These are phyloP conservation scores for Vanacampus margaritifer DNA, from an alignment of 2,113 vertebrate genomes.

Conservation along the genomic window DNA sequence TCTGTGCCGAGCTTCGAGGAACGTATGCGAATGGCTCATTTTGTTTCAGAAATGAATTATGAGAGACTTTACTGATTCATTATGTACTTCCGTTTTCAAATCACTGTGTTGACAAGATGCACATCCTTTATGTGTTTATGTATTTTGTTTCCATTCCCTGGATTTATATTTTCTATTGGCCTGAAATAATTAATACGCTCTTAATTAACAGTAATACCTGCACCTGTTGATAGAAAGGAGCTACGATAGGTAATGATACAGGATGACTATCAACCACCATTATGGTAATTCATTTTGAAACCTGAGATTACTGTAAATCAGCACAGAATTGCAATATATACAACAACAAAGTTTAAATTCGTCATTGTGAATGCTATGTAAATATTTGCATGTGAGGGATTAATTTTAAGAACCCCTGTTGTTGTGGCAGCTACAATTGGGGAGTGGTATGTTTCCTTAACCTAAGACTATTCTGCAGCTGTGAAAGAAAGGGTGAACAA, in stretches of 20 bases:
- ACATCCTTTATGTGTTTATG: background rate
- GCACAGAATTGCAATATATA: no score
- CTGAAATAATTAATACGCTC: background rate
- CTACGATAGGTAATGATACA: no score
- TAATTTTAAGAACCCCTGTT: background rate
- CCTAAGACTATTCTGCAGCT: constrained; percentile 17
- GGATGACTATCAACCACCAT: background rate
- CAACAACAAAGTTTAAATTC: background rate
- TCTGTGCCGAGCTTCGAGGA: no score
- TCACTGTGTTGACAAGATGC: no score
- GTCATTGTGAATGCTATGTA: background rate
- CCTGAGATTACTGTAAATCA: no score
- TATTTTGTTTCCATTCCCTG: background rate
- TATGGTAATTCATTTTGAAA: background rate
- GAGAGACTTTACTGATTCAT: background rate
- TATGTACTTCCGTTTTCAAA: background rate
- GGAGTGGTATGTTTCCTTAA: constrained; percentile 26
- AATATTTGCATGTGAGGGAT: constrained; percentile 4
- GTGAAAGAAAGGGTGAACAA: background rate
- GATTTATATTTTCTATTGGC: background rate
- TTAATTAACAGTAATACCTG: no score
- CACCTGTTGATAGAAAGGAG: no score
- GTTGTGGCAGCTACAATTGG: background rate
- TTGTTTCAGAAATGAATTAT: background rate
- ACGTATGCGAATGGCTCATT: no score